These are phyloP conservation scores for Drosophila putrida DNA, from an alignment of 2,888 invertebrate genomes.

Conservation along the genomic window DNA sequence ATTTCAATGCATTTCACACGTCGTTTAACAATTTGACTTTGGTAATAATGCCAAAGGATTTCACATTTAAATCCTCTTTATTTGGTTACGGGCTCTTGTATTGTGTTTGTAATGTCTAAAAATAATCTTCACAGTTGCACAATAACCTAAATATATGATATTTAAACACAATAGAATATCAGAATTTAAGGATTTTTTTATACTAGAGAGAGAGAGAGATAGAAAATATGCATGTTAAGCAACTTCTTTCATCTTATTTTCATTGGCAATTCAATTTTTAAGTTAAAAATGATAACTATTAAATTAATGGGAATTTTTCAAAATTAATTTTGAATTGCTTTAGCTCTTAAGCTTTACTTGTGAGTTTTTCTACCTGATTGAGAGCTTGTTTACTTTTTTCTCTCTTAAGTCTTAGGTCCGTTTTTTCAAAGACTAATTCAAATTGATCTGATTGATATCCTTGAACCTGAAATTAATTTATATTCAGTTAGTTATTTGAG, in stretches of 20 bases:
- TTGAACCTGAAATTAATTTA: too few species aligned
- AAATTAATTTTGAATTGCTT: too few species aligned
- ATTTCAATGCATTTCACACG: conserved; percentile 48
- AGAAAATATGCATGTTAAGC: too few species aligned
- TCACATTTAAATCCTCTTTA: conserved; percentile 8
- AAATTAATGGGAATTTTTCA: neutral
- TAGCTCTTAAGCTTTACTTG: too few species aligned
- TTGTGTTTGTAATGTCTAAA: neutral
- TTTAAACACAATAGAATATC: neutral
- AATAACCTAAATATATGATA: neutral
- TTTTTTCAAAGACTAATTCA: too few species aligned
- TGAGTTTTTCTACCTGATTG: too few species aligned
- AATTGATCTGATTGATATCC: too few species aligned
- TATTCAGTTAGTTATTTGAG: too few species aligned
- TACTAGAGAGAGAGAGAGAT: too few species aligned
- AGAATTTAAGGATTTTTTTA: neutral
- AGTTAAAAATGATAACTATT: neutral
- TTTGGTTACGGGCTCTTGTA: conserved; percentile 1
- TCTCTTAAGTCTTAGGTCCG: too few species aligned
- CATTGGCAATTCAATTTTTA: neutral
- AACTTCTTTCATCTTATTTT: too few species aligned
- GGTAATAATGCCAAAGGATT: conserved; percentile 17
- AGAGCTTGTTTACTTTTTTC: too few species aligned
- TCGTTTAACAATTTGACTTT: conserved; percentile 39
- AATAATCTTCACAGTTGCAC: conserved; percentile 7